A percentile compares a stretch with the other conserved stretches of the same genome.
These are phyloP conservation scores for Callochromis pleurospilus DNA, from an alignment of 2,113 vertebrate species.

Conservation along the genomic window DNA sequence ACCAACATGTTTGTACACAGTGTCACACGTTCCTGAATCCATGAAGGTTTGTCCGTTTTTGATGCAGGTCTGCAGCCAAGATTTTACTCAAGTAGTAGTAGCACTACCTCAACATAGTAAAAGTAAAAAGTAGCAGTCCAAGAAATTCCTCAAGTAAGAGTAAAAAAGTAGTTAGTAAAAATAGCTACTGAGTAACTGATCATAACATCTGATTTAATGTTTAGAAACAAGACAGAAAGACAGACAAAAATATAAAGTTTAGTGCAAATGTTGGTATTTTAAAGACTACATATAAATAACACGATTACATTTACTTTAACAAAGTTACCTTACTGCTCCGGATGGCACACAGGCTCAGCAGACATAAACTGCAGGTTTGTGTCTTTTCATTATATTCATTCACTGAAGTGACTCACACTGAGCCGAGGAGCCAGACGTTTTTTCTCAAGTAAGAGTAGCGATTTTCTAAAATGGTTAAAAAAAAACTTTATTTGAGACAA, in stretches of 20 bases:
- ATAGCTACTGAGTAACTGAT: background rate
- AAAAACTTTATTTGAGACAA: background rate
- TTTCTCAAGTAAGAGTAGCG: accelerated
- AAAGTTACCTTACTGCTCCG: background rate
- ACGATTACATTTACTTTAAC: background rate
- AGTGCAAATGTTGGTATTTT: background rate
- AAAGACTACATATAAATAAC: background rate
- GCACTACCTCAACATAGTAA: background rate
- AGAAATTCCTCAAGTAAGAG: background rate
- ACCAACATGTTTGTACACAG: background rate
- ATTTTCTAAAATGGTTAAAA: background rate
- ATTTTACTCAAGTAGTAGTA: background rate
- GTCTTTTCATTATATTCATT: background rate
- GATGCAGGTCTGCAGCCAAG: background rate
- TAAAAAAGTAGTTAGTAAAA: background rate
- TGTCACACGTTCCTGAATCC: background rate
- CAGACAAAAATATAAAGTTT: background rate
- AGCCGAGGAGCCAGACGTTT: background rate
- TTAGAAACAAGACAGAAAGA: background rate
- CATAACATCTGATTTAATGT: background rate
- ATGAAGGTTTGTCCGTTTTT: accelerated
- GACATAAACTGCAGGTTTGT: background rate
- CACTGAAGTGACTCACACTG: background rate
- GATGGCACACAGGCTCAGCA: background rate
- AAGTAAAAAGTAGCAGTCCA: background rate